Conservation (phyloP, 1,140 invertebrate species). For the Drosophila ananassae region DNA sequence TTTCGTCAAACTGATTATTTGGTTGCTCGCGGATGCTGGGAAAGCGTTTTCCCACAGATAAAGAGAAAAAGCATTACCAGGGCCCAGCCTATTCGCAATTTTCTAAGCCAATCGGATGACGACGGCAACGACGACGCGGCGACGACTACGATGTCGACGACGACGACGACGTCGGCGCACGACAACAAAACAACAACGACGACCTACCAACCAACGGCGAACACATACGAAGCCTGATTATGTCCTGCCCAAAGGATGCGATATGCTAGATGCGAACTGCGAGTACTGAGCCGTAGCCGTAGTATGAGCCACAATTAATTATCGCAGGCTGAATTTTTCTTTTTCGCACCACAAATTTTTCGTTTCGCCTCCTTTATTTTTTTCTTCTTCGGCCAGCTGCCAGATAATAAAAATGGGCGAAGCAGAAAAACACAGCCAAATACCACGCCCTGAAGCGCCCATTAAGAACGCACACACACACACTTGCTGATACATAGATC, state of each 20-base stretch:
- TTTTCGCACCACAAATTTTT: conserved; percentile 60
- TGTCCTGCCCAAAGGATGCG: conserved; percentile 42
- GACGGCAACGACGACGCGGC: conserved; percentile 50
- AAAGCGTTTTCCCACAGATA: conserved; percentile 3
- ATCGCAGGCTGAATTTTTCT: conserved; percentile 65
- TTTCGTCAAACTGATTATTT: conserved; percentile 55
- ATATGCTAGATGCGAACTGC: neutral
- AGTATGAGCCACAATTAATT: conserved; percentile 80
- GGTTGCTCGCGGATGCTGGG: conserved; percentile 8
- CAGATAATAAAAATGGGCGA: conserved; percentile 49
- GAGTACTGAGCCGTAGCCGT: conserved; percentile 9
- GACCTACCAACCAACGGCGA: conserved; percentile 45
- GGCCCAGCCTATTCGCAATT: conserved; percentile 81
- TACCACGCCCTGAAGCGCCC: conserved; percentile 50
- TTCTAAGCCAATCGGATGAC: conserved; percentile 79
- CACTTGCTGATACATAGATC: conserved; percentile 61
- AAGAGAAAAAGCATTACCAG: conserved; percentile 43
- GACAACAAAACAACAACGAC: conserved; percentile 77
- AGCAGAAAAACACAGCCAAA: conserved; percentile 26
- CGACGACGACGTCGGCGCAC: conserved; percentile 74
- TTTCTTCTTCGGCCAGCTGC: conserved; percentile 2
- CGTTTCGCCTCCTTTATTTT: conserved; percentile 1
- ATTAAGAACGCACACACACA: conserved; percentile 44
- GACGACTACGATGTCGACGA: conserved; percentile 67
- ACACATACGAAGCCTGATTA: conserved; percentile 72